Conservation (phyloP, 2,113 vertebrate species). For the Spermophilus dauricus region DNA sequence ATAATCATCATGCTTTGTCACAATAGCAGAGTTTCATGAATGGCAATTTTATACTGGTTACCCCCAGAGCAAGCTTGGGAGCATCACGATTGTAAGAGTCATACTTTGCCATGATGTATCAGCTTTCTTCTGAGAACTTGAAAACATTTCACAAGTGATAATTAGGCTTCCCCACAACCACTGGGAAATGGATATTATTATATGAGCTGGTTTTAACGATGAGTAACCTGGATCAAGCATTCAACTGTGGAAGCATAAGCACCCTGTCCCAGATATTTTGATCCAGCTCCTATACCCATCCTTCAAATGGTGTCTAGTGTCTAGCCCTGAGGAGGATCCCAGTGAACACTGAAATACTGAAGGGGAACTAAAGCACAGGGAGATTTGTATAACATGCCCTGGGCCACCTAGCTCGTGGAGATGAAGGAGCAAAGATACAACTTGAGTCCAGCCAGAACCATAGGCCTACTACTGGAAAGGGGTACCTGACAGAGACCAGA, state of each 20-base stretch:
- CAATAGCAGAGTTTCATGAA: constrained; percentile 58
- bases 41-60: constrained; percentile 55
- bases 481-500: neutral
- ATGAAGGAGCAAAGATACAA: neutral
- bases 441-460: neutral
- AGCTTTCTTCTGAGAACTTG: constrained; percentile 68
- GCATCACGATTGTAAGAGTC: constrained; percentile 42
- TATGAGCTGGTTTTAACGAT: constrained; percentile 32
- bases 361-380: neutral
- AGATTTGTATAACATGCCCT: neutral
- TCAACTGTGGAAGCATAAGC: constrained; percentile 11
- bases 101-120: constrained; percentile 48
- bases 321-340: neutral
- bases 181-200: constrained; percentile 46
- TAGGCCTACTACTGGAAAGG: neutral
- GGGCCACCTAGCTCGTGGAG: neutral
- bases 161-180: constrained; percentile 69
- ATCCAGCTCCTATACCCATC: neutral
- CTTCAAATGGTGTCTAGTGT: neutral
- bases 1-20: constrained; percentile 48
- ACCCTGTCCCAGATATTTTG: neutral
- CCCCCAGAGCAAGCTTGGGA: constrained; percentile 27
- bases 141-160: constrained; percentile 71
- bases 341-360: neutral
- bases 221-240: constrained; percentile 64